These are phyloP conservation scores for Malaclemys terrapin DNA, from an alignment of 2,113 vertebrate species.

Conservation along the genomic window DNA sequence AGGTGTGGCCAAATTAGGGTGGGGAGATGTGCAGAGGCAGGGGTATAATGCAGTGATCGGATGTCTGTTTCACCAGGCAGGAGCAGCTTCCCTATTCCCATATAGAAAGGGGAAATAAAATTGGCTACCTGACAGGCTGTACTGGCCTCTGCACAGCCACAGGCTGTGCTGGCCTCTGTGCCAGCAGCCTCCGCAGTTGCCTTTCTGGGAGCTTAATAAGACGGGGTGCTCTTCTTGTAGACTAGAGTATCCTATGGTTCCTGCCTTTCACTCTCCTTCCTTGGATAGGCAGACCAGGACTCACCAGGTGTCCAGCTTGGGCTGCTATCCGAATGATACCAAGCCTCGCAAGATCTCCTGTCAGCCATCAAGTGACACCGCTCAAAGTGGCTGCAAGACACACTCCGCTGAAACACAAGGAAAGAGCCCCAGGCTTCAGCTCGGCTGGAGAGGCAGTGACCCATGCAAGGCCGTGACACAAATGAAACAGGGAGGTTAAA, in stretches of 20 bases:
- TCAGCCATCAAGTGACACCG: neutral
- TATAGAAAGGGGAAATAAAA: fast-evolving
- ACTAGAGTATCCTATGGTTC: neutral
- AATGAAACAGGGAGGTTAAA: neutral
- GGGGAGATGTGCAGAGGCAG: neutral
- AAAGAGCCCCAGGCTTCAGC: fast-evolving
- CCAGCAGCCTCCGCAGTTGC: neutral
- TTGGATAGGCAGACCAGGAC: neutral
- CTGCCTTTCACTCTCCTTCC: neutral
- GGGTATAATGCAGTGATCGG: neutral
- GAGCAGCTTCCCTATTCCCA: neutral
- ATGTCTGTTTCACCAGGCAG: neutral
- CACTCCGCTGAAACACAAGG: neutral
- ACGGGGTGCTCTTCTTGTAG: fast-evolving
- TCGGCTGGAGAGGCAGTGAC: fast-evolving
- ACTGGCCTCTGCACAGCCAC: too few relatives aligned
- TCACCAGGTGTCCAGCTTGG: neutral
- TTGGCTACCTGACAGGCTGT: neutral
- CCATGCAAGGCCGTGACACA: fast-evolving
- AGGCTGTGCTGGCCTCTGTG: neutral
- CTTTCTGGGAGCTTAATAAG: fast-evolving
- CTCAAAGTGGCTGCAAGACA: neutral
- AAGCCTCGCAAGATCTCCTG: neutral
- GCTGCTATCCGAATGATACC: neutral
- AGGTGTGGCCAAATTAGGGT: too few relatives aligned